These are phyloP conservation scores for Drosophila erecta DNA, from an alignment of 1,140 invertebrate species.

Conservation along the genomic window DNA sequence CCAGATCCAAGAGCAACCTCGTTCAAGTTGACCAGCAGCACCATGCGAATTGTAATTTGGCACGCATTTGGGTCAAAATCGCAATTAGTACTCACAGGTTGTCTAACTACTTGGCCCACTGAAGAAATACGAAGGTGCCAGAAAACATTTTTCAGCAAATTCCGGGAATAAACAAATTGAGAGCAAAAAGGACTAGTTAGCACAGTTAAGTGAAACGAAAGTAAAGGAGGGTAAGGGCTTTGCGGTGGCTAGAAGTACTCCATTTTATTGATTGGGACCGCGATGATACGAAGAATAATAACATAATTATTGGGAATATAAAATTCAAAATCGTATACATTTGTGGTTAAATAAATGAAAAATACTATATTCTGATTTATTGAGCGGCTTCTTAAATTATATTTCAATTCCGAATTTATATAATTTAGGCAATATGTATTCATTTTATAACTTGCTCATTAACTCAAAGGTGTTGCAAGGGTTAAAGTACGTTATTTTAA, in stretches of 20 bases:
- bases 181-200: slow-evolving; percentile 56
- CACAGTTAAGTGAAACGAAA: slow-evolving; percentile 39
- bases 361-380: not conserved
- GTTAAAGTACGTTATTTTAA: too few species aligned
- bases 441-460: too few species aligned
- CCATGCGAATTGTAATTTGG: slow-evolving; percentile 72
- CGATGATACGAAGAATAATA: slow-evolving; percentile 28
- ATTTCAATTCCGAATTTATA: too few species aligned
- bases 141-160: slow-evolving; percentile 33
- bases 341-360: too few species aligned
- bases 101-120: slow-evolving; percentile 18
- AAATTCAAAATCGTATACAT: slow-evolving; percentile 1
- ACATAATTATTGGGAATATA: slow-evolving; percentile 4
- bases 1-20: slow-evolving; percentile 40
- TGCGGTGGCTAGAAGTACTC: slow-evolving; percentile 1
- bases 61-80: slow-evolving; percentile 77
- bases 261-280: slow-evolving; percentile 14
- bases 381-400: too few species aligned
- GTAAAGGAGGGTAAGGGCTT: not conserved
- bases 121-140: slow-evolving; percentile 6
- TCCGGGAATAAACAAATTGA: slow-evolving; percentile 17
- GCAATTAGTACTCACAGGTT: slow-evolving; percentile 66
- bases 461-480: too few species aligned
- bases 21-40: slow-evolving; percentile 22
- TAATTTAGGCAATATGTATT: too few species aligned